A percentile compares a stretch with the other conserved stretches of the same genome.
Evolutionary conservation across 2,113 vertebrate species (phyloP).

Genomic region (Oncorhynchus keta): DNA sequence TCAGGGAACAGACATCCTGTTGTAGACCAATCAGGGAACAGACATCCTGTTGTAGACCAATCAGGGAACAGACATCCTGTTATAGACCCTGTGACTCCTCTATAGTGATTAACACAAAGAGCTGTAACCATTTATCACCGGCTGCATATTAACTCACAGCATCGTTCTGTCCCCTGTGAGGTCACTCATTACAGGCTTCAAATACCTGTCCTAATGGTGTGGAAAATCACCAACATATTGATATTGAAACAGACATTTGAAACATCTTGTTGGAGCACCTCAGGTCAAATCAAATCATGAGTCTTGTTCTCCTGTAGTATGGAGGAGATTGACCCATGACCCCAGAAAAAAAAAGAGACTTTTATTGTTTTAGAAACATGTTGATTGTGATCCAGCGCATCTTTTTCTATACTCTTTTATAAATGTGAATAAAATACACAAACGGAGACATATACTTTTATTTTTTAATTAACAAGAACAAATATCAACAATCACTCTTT

Average conservation of each 20-base stretch:
- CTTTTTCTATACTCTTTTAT: not conserved
- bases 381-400: not conserved
- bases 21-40: too few species aligned
- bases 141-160: slow-evolving; percentile 57
- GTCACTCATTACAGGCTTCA: slow-evolving; percentile 71
- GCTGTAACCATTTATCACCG: slow-evolving; percentile 77
- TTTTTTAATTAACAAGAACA: too few species aligned
- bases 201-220: slow-evolving; percentile 64
- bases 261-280: slow-evolving; percentile 66
- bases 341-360: slow-evolving; percentile 6
- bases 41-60: too few species aligned
- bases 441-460: not conserved
- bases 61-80: too few species aligned
- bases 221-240: slow-evolving; percentile 68
- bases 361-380: slow-evolving; percentile 22
- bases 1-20: too few species aligned
- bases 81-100: slow-evolving; percentile 64
- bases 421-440: not conserved
- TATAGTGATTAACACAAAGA: slow-evolving; percentile 75
- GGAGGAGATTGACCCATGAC: slow-evolving; percentile 25
- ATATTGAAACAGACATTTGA: slow-evolving; percentile 64
- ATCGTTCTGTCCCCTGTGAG: slow-evolving; percentile 64
- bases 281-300: slow-evolving; percentile 65
- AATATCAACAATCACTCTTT: too few species aligned
- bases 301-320: slow-evolving; percentile 41